Conservation (phyloP, 2,888 invertebrate genomes). For the Chaetogeoica ovagalla region DNA sequence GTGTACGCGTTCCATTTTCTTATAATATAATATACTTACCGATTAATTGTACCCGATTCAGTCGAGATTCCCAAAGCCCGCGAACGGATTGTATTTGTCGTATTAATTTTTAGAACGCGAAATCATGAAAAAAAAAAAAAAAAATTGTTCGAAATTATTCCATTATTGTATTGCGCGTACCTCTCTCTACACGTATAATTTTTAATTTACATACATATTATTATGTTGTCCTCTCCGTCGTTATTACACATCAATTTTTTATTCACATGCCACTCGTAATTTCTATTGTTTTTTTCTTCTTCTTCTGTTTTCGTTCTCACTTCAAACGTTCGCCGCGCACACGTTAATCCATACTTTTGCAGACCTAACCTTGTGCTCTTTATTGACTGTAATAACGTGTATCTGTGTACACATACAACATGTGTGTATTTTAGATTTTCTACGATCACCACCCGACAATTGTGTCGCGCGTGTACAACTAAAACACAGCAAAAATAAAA, state of each 20-base stretch:
- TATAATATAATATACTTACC: no score
- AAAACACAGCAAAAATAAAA: background rate
- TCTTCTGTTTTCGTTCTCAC: background rate
- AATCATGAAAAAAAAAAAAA: no score
- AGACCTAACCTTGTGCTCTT: slow-evolving; percentile 41
- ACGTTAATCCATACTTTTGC: slow-evolving; percentile 32
- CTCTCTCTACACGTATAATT: no score
- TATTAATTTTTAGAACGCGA: no score
- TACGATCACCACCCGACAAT: background rate
- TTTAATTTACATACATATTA: no score
- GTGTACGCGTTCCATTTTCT: no score
- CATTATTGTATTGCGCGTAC: no score
- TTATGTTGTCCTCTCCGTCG: no score
- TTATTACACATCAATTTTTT: background rate
- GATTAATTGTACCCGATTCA: no score
- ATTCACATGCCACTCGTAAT: slow-evolving; percentile 32
- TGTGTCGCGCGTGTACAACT: slow-evolving; percentile 25
- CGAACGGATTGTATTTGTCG: no score
- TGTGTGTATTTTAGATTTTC: background rate
- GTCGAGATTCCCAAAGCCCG: no score
- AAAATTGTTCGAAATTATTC: no score
- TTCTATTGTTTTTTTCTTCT: slow-evolving; percentile 32
- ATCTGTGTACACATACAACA: background rate
- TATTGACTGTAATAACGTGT: background rate
- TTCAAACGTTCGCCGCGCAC: background rate